Evolutionary conservation across 2,113 vertebrate genomes (phyloP).

Genomic region (Lasiurus borealis): DNA sequence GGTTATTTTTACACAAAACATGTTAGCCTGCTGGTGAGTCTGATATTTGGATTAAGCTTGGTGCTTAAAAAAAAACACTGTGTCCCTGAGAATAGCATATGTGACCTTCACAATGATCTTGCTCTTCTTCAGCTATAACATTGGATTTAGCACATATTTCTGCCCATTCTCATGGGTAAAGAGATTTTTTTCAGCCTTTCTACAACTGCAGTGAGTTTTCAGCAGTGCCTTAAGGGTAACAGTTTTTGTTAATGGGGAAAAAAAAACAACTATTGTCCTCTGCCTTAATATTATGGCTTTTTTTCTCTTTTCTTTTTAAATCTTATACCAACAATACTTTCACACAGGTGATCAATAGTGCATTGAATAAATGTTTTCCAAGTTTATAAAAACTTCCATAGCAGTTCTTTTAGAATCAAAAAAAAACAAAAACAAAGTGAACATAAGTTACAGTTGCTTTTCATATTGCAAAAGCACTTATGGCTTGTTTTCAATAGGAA

Average conservation of each 20-base stretch:
- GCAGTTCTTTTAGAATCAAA: neutral
- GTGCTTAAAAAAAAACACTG: neutral
- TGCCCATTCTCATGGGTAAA: neutral
- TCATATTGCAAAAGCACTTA: neutral
- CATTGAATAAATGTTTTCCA: neutral
- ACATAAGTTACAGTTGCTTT: neutral
- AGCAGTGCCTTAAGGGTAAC: neutral
- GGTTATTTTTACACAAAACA: neutral
- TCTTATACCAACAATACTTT: neutral
- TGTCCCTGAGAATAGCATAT: neutral
- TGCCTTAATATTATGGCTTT: neutral
- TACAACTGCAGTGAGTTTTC: neutral
- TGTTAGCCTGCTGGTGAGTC: neutral
- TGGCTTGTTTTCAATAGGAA: neutral
- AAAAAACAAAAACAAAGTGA: neutral
- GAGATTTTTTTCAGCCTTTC: neutral
- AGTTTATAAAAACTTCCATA: neutral
- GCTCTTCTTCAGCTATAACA: neutral
- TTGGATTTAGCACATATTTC: neutral
- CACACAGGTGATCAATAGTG: neutral
- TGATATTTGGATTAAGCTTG: neutral
- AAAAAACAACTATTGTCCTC: neutral
- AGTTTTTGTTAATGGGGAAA: neutral
- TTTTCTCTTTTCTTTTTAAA: neutral
- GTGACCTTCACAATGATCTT: neutral